These are phyloP conservation scores for Hypomesus transpacificus DNA, from an alignment of 2,113 vertebrate species.

Conservation along the genomic window DNA sequence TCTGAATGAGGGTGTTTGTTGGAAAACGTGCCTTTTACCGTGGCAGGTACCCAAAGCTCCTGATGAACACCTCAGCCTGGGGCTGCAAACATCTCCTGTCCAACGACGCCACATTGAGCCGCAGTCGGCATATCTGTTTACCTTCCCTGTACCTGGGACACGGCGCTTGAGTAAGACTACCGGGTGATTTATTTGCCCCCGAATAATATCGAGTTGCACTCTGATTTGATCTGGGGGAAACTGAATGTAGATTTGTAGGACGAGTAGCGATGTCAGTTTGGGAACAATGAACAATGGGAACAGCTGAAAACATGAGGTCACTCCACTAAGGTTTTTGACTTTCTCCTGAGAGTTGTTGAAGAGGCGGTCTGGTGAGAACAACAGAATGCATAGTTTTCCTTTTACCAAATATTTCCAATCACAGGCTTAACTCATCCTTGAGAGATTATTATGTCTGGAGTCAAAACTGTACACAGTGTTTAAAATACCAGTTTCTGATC, in stretches of 20 bases:
- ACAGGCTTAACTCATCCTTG: no score
- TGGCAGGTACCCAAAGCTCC: conserved; percentile 58
- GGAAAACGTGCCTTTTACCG: conserved; percentile 52
- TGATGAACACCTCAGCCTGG: conserved; percentile 56
- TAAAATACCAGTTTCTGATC: no score
- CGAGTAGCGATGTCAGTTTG: conserved; percentile 38
- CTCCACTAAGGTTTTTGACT: neutral
- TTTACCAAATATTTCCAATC: no score
- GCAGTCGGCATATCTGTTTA: conserved; percentile 58
- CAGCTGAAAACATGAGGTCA: conserved; percentile 34
- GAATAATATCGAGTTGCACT: conserved; percentile 43
- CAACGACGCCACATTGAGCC: conserved; percentile 40
- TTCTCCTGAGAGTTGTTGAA: no score
- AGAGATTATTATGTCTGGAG: no score
- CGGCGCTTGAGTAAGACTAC: conserved; percentile 45
- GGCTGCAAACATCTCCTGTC: conserved; percentile 53
- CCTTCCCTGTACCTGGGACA: conserved; percentile 37
- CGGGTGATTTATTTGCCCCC: conserved; percentile 51
- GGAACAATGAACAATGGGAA: conserved; percentile 51
- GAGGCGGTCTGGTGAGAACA: no score
- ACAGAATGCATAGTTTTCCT: no score
- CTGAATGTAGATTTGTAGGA: conserved; percentile 36
- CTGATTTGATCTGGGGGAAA: conserved; percentile 36
- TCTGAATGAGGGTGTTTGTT: conserved; percentile 64
- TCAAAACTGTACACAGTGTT: no score